Conservation (phyloP, 2,113 vertebrate species). For the Hydrochoerus hydrochaeris region DNA sequence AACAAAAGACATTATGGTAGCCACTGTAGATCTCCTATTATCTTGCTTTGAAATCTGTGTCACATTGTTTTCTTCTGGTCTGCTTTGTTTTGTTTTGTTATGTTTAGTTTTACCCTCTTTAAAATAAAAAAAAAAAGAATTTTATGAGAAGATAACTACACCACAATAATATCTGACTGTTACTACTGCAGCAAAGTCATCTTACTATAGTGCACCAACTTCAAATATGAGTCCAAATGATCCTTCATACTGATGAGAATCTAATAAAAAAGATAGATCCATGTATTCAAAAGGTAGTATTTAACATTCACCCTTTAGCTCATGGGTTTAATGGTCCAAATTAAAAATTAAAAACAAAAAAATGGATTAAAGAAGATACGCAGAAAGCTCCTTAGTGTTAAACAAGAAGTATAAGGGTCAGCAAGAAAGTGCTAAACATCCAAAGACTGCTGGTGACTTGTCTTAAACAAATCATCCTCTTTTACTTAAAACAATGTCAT, state of each 20-base stretch:
- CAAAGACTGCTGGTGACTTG: neutral
- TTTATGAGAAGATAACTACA: neutral
- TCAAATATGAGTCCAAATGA: neutral
- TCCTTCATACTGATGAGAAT: neutral
- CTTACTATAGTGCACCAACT: neutral
- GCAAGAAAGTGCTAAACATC: neutral
- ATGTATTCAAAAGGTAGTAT: neutral
- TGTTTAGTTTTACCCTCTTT: no score
- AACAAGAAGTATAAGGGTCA: neutral
- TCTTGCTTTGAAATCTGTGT: no score
- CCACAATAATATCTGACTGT: neutral
- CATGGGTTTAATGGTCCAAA: neutral
- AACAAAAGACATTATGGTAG: no score
- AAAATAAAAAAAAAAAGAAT: neutral
- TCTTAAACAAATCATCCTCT: neutral
- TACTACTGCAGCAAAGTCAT: neutral
- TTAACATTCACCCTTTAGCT: neutral
- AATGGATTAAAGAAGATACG: neutral
- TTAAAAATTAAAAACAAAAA: slow-evolving; percentile 53
- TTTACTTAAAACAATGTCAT: neutral
- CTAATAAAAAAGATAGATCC: neutral
- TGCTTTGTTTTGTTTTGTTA: no score
- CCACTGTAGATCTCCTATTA: no score
- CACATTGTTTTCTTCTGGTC: no score
- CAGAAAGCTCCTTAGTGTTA: neutral